A percentile compares a stretch with the other conserved stretches of the same genome.
Conservation (phyloP, 2,113 vertebrate species). For the Rhinolophus sinicus region DNA sequence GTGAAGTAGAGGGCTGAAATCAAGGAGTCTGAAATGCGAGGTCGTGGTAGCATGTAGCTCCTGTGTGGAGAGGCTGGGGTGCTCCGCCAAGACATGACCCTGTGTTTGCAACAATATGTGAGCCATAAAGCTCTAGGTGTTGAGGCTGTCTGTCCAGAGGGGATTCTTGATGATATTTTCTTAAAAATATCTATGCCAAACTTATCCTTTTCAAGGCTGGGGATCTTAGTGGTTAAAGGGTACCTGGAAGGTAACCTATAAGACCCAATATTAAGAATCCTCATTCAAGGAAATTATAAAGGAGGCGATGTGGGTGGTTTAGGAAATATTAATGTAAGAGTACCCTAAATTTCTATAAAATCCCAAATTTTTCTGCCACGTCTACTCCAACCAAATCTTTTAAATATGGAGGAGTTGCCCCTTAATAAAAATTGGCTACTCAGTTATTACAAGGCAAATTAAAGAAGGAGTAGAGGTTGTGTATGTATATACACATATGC, state of each 20-base stretch:
- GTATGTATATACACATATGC: not conserved
- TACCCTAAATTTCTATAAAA: constrained; percentile 27
- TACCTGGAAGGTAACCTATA: not conserved
- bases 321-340: not conserved
- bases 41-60: not conserved
- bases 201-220: not conserved
- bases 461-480: not conserved
- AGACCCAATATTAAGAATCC: not conserved
- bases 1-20: not conserved
- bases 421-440: constrained; percentile 17
- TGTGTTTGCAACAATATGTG: not conserved
- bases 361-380: not conserved
- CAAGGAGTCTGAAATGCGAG: not conserved
- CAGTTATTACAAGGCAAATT: constrained; percentile 1
- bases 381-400: constrained; percentile 11
- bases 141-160: not conserved
- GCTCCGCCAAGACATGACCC: not conserved
- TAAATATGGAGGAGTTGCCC: not conserved
- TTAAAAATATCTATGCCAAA: not conserved
- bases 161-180: not conserved
- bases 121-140: not conserved
- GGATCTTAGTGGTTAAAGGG: not conserved
- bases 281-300: constrained; percentile 34
- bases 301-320: not conserved
- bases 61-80: not conserved